phyloP scores from a whole-genome alignment of 1,140 invertebrate species.

The Wasmannia auropunctata region DNA sequence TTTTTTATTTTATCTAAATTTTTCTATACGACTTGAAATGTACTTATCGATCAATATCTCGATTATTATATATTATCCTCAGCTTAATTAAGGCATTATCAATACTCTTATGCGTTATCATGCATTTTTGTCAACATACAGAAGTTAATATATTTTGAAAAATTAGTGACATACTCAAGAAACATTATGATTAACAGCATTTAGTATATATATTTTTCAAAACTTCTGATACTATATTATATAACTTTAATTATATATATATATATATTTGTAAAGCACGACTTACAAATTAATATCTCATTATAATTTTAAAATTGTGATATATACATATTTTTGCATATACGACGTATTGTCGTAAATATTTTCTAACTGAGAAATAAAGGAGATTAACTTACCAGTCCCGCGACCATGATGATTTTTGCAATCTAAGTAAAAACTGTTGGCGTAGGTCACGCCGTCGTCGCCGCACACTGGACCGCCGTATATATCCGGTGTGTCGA shows the following conservation, averaged over 20 bases:
- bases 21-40: neutral
- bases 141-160: neutral
- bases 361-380: neutral
- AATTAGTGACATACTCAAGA: neutral
- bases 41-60: neutral
- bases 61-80: neutral
- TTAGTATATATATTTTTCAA: neutral
- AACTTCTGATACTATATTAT: neutral
- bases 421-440: constrained; percentile 71
- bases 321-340: neutral
- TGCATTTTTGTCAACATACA: neutral
- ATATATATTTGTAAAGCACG: neutral
- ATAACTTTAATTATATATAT: neutral
- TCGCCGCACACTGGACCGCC: constrained; percentile 70
- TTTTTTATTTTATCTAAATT: neutral
- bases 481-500: constrained; percentile 44
- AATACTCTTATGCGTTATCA: neutral
- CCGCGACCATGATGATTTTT: constrained; percentile 64
- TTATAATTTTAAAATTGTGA: neutral
- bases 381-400: constrained; percentile 25
- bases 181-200: neutral
- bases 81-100: neutral
- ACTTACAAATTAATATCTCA: neutral
- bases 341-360: neutral
- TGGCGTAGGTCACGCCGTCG: constrained; percentile 72